Evolutionary conservation across 2,888 invertebrate species (phyloP), one percentile per base, ranked within the genome.

Genomic region (Malthinus seriepunctatus): DNA sequence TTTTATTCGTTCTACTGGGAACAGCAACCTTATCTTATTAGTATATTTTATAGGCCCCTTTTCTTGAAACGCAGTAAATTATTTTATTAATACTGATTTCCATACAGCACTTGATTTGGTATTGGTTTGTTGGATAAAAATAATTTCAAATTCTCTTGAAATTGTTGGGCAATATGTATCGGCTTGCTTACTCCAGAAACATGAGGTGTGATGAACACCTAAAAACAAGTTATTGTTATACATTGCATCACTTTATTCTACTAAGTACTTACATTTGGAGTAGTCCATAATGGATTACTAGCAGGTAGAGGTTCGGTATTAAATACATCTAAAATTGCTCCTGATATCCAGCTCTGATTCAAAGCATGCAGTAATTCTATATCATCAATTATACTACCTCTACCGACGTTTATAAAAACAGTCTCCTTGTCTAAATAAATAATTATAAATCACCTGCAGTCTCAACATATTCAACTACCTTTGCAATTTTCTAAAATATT

Each of bases 391-490:
- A 85, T 72, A 60, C 79, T 79, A 33, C 85, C 84, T 69, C 85
- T 73, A 1, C 85, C 86, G 55, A 85, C 77, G 68, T 86, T 86
- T n/a, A 86, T 82, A 63, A 86, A 82, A 34, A 84, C 76, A 10
- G 81, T 69, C 47, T 73, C 66, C 67, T 74, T 79, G 33, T 71
- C 71, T 72, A 47, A 9, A 64, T n/a, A 23, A 23, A 5, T 23
- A 3, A 23, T 23, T 23, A 2, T 5, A 23, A 23, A 23, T 23
- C 2, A 3, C 23, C 23, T 3, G 5, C 34, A 11, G 9, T 37
- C 12, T 33, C 33, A 8, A 3, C 12, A 8, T 1, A 48, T 14
- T 11, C 7, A 33, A 33, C 10, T 23, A 75, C 75, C 72, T 73
- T 74, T 71, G 67, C 84, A 84, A 60, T 73, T 71, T 67, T 80